Conservation (phyloP, 2,797 vertebrate genomes). For the Otolemur crassicaudatus region DNA sequence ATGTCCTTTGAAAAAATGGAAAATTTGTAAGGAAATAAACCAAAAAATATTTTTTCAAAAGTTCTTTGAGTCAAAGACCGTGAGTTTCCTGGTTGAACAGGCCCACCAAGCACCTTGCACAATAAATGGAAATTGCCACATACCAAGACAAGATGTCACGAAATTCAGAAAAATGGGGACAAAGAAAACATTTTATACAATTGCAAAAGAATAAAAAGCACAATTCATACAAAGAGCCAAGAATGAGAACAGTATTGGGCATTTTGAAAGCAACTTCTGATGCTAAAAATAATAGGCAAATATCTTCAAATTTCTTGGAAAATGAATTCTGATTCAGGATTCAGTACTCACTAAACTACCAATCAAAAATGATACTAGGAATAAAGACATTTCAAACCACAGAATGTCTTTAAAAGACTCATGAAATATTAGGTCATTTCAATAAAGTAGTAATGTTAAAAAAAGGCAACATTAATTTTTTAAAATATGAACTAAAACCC, state of each 20-base stretch:
- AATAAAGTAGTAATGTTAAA: background rate
- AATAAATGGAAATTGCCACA: fast-evolving
- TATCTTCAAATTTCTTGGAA: background rate
- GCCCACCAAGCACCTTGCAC: too few relatives aligned
- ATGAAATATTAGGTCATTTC: background rate
- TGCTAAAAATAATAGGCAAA: background rate
- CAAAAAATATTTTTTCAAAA: background rate
- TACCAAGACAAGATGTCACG: background rate
- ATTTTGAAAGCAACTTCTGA: background rate
- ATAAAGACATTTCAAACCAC: background rate
- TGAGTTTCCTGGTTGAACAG: background rate
- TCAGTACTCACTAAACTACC: background rate
- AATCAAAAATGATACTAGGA: background rate
- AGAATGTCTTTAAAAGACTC: background rate
- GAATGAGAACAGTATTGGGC: fast-evolving
- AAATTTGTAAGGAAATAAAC: background rate
- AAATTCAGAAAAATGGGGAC: background rate
- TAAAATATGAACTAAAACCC: background rate
- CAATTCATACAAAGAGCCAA: background rate
- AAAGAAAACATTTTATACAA: background rate
- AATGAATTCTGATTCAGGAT: background rate
- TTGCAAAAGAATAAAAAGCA: fast-evolving
- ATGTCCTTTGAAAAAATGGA: background rate
- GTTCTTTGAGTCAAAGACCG: background rate
- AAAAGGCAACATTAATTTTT: background rate